Evolutionary conservation across 2,113 vertebrate genomes (phyloP), one percentile per base, ranked within the genome.

Genomic region (Hyaena hyaena): DNA sequence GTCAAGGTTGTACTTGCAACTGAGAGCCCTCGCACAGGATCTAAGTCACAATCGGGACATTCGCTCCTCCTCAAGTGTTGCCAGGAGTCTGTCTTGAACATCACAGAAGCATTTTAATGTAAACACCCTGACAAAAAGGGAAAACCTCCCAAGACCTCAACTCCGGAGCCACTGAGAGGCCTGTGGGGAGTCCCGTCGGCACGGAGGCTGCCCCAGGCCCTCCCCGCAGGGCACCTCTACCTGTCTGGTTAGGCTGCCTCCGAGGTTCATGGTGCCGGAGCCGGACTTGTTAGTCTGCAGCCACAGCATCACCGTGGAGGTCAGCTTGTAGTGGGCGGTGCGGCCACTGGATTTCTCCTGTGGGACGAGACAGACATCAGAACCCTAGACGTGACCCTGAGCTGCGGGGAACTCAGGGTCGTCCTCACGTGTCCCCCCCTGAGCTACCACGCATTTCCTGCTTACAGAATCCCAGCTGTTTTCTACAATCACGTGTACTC

Each of bases 301-400:
- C 99, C 99, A 99, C 96, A 99, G 99, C 99, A 99, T 99, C 98
- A 99, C 99, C 0, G 99, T 99, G 97, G 99, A 99, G 98, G 99
- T 99, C 99, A 99, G 99, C 98, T 99, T 99, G 98, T 99, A 99
- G 98, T 99, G 99, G 97, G 99, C 99, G 0, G 99, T 99, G 23
- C 99, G 99, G n/a, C 99, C 99, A 0, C 99, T 99, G 96, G 99
- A 99, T 96, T 99, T 99, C 98, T 99, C 99, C 99, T 99, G 94
- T 1, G 21, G 0, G 19, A 71, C 0, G 31, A 84, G 61, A 65
- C 3, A 93, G 65, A 93, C 1, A 63, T 39, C 55, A 85, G 87
- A 45, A 17, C 23, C 39, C 26, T 7, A 11, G 10, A 4, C 0
- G 7, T 10, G 61, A 19, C 33, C 31, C 9, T 1, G 5, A 53